These are phyloP conservation scores for Periophthalmus magnuspinnatus DNA, from an alignment of 2,797 vertebrate species.

Conservation along the genomic window DNA sequence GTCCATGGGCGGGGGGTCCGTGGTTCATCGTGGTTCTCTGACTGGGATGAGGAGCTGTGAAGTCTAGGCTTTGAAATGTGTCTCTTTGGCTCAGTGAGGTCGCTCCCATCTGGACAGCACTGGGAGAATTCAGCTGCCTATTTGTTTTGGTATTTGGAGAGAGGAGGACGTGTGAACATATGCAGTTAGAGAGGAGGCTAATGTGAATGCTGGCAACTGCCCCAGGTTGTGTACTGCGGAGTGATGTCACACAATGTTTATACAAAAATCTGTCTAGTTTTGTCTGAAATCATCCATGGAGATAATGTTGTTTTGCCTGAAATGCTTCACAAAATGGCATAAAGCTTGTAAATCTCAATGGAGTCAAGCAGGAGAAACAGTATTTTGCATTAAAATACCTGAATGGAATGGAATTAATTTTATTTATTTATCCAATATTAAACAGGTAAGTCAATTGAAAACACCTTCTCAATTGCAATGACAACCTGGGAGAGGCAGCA, in stretches of 20 bases:
- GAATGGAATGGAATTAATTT: too few species aligned
- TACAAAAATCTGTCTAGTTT: background rate
- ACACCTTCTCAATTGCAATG: too few species aligned
- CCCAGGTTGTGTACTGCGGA: slow-evolving; percentile 21
- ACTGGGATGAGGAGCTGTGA: slow-evolving; percentile 39
- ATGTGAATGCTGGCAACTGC: slow-evolving; percentile 43
- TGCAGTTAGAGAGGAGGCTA: slow-evolving; percentile 36
- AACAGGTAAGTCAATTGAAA: too few species aligned
- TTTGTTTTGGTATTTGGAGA: slow-evolving; percentile 48
- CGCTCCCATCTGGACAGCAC: slow-evolving; percentile 55
- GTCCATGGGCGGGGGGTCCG: slow-evolving; percentile 49
- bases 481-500: too few species aligned
- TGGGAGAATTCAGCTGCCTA: slow-evolving; percentile 30
- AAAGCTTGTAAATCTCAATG: too few species aligned
- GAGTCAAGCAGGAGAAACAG: too few species aligned
- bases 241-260: slow-evolving; percentile 11
- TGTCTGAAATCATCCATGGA: background rate
- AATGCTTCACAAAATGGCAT: too few species aligned
- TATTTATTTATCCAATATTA: too few species aligned
- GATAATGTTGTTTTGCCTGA: too few species aligned
- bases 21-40: slow-evolving; percentile 47
- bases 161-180: slow-evolving; percentile 43
- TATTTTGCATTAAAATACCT: too few species aligned
- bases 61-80: slow-evolving; percentile 38
- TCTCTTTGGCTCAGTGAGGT: slow-evolving; percentile 44